phyloP scores from a whole-genome alignment of 2,888 invertebrate genomes.

The Acleris cristana region DNA sequence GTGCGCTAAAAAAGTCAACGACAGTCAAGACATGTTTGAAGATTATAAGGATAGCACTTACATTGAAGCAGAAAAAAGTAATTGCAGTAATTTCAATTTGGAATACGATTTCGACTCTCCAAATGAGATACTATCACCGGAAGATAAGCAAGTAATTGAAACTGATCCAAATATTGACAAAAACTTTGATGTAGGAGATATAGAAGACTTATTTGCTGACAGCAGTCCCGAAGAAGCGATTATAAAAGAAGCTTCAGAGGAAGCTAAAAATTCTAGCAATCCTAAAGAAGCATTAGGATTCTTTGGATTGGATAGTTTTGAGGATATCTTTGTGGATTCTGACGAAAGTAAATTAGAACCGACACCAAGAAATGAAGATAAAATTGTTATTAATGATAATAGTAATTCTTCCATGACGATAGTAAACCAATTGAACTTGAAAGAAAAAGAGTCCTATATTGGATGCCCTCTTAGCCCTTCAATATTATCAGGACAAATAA shows the following conservation, averaged over 20 bases:
- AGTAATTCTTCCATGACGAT: background rate
- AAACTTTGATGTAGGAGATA: constrained; percentile 73
- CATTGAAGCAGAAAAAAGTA: constrained; percentile 37
- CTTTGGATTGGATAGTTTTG: constrained; percentile 75
- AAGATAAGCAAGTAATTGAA: constrained; percentile 38
- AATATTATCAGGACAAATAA: constrained; percentile 63
- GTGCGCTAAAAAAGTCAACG: constrained; percentile 47
- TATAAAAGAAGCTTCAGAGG: constrained; percentile 36
- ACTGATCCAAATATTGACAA: constrained; percentile 45
- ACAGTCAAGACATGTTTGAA: constrained; percentile 35
- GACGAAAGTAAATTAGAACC: constrained; percentile 49
- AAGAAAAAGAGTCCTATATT: constrained; percentile 12
- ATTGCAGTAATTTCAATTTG: constrained; percentile 56
- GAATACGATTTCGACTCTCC: constrained; percentile 56
- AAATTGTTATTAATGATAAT: constrained; percentile 15
- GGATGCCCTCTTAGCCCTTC: constrained; percentile 63
- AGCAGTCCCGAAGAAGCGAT: constrained; percentile 58
- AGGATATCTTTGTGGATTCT: constrained; percentile 75
- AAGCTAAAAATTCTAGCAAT: constrained; percentile 44
- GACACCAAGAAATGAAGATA: constrained; percentile 10
- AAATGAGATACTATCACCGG: constrained; percentile 40
- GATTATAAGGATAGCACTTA: constrained; percentile 18
- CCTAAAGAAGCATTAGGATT: constrained; percentile 60
- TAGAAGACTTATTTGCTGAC: constrained; percentile 68
- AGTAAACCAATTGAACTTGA: constrained; percentile 2